Evolutionary conservation across 2,888 invertebrate species (phyloP), one percentile per base, ranked within the genome.

Genomic region (Lysandra coridon): DNA sequence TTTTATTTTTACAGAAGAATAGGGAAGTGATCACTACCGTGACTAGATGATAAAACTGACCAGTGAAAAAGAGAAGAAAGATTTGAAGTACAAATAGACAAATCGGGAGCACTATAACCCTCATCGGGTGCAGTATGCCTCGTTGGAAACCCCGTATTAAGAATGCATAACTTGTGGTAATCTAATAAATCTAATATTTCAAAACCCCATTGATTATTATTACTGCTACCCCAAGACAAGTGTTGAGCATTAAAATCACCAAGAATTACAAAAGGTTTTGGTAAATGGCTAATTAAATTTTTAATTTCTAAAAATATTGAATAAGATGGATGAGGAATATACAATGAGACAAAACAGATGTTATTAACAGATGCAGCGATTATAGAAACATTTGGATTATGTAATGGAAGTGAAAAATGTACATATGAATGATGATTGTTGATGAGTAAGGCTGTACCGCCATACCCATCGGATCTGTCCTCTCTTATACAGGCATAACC

Each of bases 181-280:
- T 76, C 76, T n/a, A 76, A 77, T 53, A 60, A 30, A 33, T 77
- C 77, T 57, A 77, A 77, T 77, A 77, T 33, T 77, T 77, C 57
- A 53, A 30, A 57, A n/a, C 77, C 53, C 57, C 53, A 77, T 37
- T 60, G 40, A 62, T 53, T 60, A 7, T 60, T 33, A 37, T 78
- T 33, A 37, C 23, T 30, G 12, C 78, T 60, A 17, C 78, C 78
- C 62, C 78, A 78, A 78, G 78, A 77, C 30, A 17, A 4, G 14
- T 76, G 76, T 30, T 76, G 76, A 4, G 53, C n/a, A 23, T 23
- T 23, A 23, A 23, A 23, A 23, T 23, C 23, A 23, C 23, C 23
- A 23, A 23, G 23, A 23, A 53, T 76, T 76, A 77, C 6, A 37
- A 77, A 17, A 6, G 77, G 77, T 53, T 60, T 77, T 17, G 77